Evolutionary conservation across 2,113 vertebrate genomes (phyloP).

Genomic region (Daphoenositta chrysoptera): DNA sequence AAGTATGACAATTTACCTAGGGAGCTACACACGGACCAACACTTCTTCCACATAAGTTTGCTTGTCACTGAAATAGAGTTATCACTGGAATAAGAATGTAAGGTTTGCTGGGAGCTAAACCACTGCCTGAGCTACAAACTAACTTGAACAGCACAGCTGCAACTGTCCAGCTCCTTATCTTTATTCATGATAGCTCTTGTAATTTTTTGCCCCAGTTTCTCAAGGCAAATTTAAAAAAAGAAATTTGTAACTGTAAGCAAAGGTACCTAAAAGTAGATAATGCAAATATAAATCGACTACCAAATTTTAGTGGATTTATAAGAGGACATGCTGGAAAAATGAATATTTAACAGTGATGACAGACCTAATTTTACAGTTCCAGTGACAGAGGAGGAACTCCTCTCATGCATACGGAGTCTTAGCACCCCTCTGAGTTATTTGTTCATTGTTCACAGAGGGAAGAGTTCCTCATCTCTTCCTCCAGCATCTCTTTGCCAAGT

Average conservation of each 20-base stretch:
- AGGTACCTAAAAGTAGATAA: background rate
- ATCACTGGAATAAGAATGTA: background rate
- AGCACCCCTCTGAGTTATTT: background rate
- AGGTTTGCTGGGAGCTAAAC: background rate
- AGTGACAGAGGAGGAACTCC: background rate
- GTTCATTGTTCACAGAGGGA: background rate
- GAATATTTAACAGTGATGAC: background rate
- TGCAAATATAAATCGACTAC: background rate
- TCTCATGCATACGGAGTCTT: background rate
- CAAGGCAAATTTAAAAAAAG: background rate
- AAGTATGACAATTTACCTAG: background rate
- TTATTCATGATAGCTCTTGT: background rate
- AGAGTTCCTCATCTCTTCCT: background rate
- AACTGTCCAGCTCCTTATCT: background rate
- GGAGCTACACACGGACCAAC: background rate
- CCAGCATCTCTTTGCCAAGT: background rate
- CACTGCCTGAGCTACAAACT: background rate
- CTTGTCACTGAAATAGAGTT: background rate
- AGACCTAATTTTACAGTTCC: background rate
- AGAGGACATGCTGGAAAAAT: background rate
- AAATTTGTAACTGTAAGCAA: background rate
- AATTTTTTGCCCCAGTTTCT: background rate
- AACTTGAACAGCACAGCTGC: background rate
- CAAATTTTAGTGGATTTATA: background rate
- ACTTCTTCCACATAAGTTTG: background rate